phyloP scores from a whole-genome alignment of 2,113 vertebrate genomes.

The Brachirus orientalis region DNA sequence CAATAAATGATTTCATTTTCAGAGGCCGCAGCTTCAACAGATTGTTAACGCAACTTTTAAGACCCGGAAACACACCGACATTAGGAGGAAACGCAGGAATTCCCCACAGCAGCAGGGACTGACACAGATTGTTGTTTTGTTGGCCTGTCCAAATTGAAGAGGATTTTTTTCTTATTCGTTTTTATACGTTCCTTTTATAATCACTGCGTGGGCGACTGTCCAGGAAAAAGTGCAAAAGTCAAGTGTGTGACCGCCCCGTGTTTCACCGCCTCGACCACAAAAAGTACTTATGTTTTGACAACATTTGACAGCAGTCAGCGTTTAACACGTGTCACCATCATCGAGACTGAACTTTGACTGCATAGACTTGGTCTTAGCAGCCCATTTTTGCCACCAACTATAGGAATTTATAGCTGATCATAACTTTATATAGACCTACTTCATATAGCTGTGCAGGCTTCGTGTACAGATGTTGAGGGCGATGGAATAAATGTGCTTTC shows the following conservation, averaged over 20 bases:
- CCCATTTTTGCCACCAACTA: conserved; percentile 35
- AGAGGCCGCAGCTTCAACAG: conserved; percentile 42
- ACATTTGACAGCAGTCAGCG: conserved; percentile 47
- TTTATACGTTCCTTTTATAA: conserved; percentile 40
- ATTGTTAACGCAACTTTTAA: conserved; percentile 61
- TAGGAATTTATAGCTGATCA: conserved; percentile 47
- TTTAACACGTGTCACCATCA: conserved; percentile 44
- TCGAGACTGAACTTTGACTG: conserved; percentile 13
- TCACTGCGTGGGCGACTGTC: conserved; percentile 36
- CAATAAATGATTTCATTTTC: conserved; percentile 62
- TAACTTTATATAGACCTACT: conserved; percentile 55
- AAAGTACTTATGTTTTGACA: conserved; percentile 68
- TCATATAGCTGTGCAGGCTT: conserved; percentile 7
- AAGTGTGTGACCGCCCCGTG: conserved; percentile 61
- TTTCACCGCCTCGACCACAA: conserved; percentile 56
- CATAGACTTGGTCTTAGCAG: conserved; percentile 20
- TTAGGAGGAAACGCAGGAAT: too few species aligned
- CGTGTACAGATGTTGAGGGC: conserved; percentile 33
- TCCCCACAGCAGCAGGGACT: too few species aligned
- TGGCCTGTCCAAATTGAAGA: neutral
- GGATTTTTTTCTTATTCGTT: conserved; percentile 14
- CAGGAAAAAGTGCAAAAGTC: conserved; percentile 64
- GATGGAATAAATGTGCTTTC: conserved; percentile 41
- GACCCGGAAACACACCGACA: conserved; percentile 20
- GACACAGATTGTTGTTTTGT: too few species aligned